A percentile compares a stretch with the other conserved stretches of the same genome.
Conservation (phyloP, 2,888 invertebrate genomes). For the Leptinotarsa peninsularis region DNA sequence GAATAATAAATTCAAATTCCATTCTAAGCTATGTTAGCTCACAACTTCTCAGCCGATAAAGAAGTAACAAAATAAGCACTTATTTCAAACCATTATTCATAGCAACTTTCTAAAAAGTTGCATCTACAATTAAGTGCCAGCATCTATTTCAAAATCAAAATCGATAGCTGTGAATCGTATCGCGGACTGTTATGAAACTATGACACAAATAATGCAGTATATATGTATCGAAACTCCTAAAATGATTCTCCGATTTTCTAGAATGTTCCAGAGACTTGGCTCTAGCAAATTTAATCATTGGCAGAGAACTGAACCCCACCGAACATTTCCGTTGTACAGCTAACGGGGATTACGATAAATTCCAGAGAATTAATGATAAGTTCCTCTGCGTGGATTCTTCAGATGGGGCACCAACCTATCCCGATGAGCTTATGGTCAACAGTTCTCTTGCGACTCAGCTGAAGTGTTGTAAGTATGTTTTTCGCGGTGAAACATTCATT, state of each 20-base stretch:
- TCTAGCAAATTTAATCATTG: conserved; percentile 66
- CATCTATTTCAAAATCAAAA: too few relatives aligned
- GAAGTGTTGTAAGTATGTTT: conserved; percentile 25
- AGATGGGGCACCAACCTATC: conserved; percentile 68
- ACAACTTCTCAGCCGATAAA: too few relatives aligned
- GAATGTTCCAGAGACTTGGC: conserved; percentile 72
- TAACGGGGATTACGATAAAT: conserved; percentile 76
- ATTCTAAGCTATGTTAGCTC: too few relatives aligned
- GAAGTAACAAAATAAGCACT: too few relatives aligned
- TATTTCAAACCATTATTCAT: too few relatives aligned
- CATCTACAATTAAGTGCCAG: too few relatives aligned
- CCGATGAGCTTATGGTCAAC: conserved; percentile 55
- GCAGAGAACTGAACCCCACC: conserved; percentile 60
- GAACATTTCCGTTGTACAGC: conserved; percentile 71
- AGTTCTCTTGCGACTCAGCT: conserved; percentile 41
- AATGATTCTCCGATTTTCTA: conserved; percentile 50
- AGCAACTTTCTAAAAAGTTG: too few relatives aligned
- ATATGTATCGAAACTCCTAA: too few relatives aligned
- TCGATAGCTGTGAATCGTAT: too few relatives aligned
- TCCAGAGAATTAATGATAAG: conserved; percentile 73
- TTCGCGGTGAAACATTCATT: not conserved
- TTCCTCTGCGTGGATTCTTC: conserved; percentile 74
- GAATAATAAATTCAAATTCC: too few relatives aligned
- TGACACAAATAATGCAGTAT: too few relatives aligned
- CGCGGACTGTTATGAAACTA: too few relatives aligned